phyloP scores from a whole-genome alignment of 2,888 invertebrate species.

The Charanyca ferruginea region DNA sequence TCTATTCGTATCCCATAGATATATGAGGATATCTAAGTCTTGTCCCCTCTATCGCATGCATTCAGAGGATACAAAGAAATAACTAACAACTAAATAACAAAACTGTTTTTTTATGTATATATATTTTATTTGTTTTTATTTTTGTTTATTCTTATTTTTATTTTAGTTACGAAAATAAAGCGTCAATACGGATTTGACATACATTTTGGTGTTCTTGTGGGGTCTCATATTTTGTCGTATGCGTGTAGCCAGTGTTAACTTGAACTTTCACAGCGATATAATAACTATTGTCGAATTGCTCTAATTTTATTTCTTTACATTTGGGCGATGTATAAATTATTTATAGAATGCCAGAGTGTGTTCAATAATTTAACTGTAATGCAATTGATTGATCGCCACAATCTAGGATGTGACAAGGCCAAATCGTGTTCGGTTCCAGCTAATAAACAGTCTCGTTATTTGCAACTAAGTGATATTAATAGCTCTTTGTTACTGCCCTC shows the following conservation, averaged over 20 bases:
- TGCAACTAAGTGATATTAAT: conserved; percentile 77
- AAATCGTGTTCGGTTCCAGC: conserved; percentile 76
- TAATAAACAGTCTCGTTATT: conserved; percentile 80
- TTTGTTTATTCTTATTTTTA: not conserved
- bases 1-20: too few species aligned
- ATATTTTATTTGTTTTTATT: not conserved
- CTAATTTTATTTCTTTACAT: conserved; percentile 72
- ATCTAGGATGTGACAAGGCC: conserved; percentile 83
- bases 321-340: conserved; percentile 72
- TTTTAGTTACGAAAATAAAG: not conserved
- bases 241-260: conserved; percentile 38
- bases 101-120: not conserved
- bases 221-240: conserved; percentile 9
- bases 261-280: conserved; percentile 63
- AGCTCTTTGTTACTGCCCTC: conserved; percentile 68
- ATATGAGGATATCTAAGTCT: too few species aligned
- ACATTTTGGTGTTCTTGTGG: conserved; percentile 26
- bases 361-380: conserved; percentile 66
- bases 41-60: not conserved
- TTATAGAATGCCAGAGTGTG: conserved; percentile 72
- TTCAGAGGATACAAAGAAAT: not conserved
- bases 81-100: too few species aligned
- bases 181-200: conserved; percentile 8
- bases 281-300: conserved; percentile 69
- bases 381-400: conserved; percentile 77